phyloP scores from a whole-genome alignment of 1,140 invertebrate species.

The Platyura marginata region DNA sequence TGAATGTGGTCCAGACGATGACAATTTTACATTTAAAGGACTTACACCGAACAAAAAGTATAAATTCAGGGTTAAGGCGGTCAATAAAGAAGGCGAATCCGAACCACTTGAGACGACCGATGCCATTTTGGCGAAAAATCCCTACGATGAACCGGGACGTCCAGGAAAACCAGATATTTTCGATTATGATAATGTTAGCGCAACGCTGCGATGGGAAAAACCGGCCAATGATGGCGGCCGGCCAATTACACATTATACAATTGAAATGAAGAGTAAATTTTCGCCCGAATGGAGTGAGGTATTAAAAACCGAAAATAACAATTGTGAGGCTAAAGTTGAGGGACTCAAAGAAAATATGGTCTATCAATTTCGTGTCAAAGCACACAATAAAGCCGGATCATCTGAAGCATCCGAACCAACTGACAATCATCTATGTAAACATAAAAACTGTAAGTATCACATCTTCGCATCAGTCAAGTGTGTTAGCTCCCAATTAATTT shows the following conservation, averaged over 20 bases:
- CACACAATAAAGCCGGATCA: conserved; percentile 79
- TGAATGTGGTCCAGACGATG: conserved; percentile 66
- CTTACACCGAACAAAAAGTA: conserved; percentile 95
- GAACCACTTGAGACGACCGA: conserved; percentile 85
- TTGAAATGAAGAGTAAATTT: conserved; percentile 95
- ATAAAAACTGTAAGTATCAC: conserved; percentile 65
- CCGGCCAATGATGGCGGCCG: conserved; percentile 83
- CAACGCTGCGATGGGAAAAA: conserved; percentile 75
- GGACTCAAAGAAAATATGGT: conserved; percentile 84
- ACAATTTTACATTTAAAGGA: conserved; percentile 73
- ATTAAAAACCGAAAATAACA: conserved; percentile 55
- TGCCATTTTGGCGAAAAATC: conserved; percentile 83
- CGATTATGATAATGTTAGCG: conserved; percentile 87
- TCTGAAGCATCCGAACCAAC: conserved; percentile 81
- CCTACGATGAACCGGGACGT: conserved; percentile 78
- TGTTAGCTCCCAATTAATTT: too few relatives aligned
- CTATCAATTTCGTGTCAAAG: conserved; percentile 82
- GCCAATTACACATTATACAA: conserved; percentile 83
- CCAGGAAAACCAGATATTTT: conserved; percentile 82
- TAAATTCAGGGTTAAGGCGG: conserved; percentile 94
- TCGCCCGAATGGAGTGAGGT: conserved; percentile 77
- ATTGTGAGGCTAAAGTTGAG: conserved; percentile 62
- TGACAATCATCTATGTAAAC: conserved; percentile 82
- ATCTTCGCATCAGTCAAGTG: conserved; percentile 11
- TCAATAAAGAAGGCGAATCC: conserved; percentile 96